Evolutionary conservation across 2,888 invertebrate species (phyloP), one percentile per base, ranked within the genome.

Genomic region (Eupithecia dodoneata): DNA sequence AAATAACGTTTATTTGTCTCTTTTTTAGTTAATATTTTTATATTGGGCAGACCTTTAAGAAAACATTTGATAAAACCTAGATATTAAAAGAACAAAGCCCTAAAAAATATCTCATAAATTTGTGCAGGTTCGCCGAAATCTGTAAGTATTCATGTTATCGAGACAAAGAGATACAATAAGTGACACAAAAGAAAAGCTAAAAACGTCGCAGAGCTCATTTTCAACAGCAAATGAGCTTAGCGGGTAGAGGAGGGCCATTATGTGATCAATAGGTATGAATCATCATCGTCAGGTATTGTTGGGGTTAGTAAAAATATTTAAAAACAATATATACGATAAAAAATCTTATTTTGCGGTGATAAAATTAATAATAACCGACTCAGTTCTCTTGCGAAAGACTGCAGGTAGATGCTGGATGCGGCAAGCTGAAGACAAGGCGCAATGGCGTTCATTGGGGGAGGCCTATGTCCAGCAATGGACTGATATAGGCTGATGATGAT

Each of bases 111-210:
- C n/a, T 52, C 15, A 15, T 52, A 49, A 49, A 52, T 49, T 12
- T 49, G 13, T 13, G 13, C 13, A 4, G 13, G 49, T 52, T 52
- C 52, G 15, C 15, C n/a, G 52, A 52, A 52, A 52, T n/a, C 15
- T 52, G n/a, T 52, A n/a, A n/a, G 52, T n/a, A n/a, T n/a, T 52
- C 52, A n/a, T n/a, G n/a, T 52, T 52, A n/a, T 52, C 52, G 52
- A 52, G n/a, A 52, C 52, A 52, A 52, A 52, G 52, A 7, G 52
- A 52, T 15, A 3, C 52, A 52, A 6, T 52, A 52, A 52, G n/a
- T 52, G 15, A 52, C n/a, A n/a, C 52, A 52, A n/a, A 52, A 52
- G 15, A 52, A 52, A 6, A n/a, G 52, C 15, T n/a, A 15, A 12
- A 52, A 52, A 52, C n/a, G 2, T 52, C 52, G n/a, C n/a, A 6